phyloP scores from a whole-genome alignment of 2,113 vertebrate genomes.

The Engystomops pustulosus region DNA sequence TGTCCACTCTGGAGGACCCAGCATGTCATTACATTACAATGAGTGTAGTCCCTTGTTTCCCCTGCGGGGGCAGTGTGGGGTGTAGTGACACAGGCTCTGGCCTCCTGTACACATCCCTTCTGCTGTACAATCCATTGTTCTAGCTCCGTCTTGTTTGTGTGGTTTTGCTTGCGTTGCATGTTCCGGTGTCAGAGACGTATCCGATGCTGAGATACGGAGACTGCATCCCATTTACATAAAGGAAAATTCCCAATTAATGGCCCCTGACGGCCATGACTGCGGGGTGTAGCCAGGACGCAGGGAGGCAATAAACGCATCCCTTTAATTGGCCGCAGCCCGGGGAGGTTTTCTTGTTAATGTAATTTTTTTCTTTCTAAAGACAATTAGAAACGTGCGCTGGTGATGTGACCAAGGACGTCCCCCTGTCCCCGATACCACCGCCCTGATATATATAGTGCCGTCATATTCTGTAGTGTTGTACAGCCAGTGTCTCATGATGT shows the following conservation, averaged over 20 bases:
- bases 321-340: background rate
- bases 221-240: background rate
- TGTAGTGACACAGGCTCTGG: too few relatives aligned
- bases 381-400: conserved; percentile 41
- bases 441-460: background rate
- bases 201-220: background rate
- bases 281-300: background rate
- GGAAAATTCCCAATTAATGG: background rate
- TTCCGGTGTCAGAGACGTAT: too few relatives aligned
- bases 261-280: background rate
- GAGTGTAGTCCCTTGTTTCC: background rate
- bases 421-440: too few relatives aligned
- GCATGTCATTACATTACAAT: too few relatives aligned
- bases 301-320: background rate
- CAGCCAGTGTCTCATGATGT: background rate
- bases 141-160: background rate
- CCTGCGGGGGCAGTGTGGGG: background rate
- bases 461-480: background rate
- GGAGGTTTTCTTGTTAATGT: background rate
- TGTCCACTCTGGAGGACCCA: too few relatives aligned
- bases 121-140: background rate
- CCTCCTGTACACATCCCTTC: background rate
- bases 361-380: conserved; percentile 27
- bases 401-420: conserved; percentile 18
- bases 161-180: background rate